phyloP scores from a whole-genome alignment of 2,797 vertebrate genomes.

The Cichlasoma orientale region DNA sequence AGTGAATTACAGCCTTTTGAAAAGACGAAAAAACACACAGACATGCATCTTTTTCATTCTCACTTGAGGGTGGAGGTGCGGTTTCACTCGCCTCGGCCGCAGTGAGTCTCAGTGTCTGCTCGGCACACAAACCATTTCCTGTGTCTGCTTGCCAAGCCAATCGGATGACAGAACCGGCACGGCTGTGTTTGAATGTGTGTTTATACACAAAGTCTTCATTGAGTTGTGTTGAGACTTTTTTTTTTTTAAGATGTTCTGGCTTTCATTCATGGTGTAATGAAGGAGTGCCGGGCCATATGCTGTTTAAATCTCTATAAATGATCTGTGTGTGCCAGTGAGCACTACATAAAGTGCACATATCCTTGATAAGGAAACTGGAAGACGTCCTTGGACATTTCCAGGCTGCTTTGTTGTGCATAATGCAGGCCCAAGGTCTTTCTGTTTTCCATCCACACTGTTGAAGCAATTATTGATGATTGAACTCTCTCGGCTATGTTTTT shows the following conservation, averaged over 20 bases:
- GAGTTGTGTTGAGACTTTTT: constrained; percentile 35
- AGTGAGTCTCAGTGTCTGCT: constrained; percentile 77
- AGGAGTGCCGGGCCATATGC: constrained; percentile 28
- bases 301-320: constrained; percentile 49
- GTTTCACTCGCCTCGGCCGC: constrained; percentile 71
- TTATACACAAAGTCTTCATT: constrained; percentile 56
- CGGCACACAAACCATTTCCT: constrained; percentile 79
- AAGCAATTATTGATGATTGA: constrained; percentile 46
- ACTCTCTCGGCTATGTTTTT: constrained; percentile 29
- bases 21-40: constrained; percentile 47
- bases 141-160: constrained; percentile 68
- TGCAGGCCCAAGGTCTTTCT: constrained; percentile 35
- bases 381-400: constrained; percentile 42
- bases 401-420: constrained; percentile 12
- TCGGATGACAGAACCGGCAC: constrained; percentile 59
- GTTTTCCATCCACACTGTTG: constrained; percentile 17
- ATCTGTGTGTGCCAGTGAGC: constrained; percentile 35
- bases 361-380: constrained; percentile 35
- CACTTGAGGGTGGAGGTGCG: constrained; percentile 70
- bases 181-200: constrained; percentile 41
- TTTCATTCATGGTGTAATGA: neutral
- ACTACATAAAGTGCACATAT: constrained; percentile 29
- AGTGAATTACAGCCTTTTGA: constrained; percentile 54
- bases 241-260: constrained; percentile 21
- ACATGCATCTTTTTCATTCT: constrained; percentile 53